Conservation (phyloP, 2,113 vertebrate species). For the Marmota monax region DNA sequence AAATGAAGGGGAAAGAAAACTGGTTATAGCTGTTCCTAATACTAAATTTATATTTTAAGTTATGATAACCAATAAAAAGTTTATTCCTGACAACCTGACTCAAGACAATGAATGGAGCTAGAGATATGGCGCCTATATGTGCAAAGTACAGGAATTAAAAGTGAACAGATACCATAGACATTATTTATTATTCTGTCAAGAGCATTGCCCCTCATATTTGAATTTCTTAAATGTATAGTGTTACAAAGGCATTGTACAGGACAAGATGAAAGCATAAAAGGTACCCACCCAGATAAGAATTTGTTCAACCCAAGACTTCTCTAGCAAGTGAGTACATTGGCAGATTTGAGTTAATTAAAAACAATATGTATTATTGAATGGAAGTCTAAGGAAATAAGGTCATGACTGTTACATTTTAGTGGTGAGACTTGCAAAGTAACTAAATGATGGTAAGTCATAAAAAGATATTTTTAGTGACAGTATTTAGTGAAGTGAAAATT, state of each 20-base stretch:
- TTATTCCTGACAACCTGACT: neutral
- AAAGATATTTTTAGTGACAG: neutral
- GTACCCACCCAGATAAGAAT: neutral
- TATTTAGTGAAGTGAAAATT: neutral
- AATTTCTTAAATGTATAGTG: neutral
- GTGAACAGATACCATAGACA: neutral
- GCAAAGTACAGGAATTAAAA: neutral
- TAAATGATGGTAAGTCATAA: neutral
- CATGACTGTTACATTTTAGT: neutral
- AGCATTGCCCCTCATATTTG: neutral
- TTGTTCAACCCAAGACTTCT: neutral
- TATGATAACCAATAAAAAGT: neutral
- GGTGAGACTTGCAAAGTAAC: neutral
- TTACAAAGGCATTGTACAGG: neutral
- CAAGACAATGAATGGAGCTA: neutral
- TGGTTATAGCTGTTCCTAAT: neutral
- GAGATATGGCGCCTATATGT: neutral
- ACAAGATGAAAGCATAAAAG: neutral
- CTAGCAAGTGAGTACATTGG: neutral
- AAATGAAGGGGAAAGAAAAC: conserved; percentile 60
- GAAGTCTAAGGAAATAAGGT: neutral
- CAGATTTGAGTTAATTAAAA: conserved; percentile 10
- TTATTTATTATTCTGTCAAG: neutral
- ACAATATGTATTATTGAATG: neutral
- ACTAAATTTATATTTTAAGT: conserved; percentile 18